These are phyloP conservation scores for Disparrhopalites patrizii DNA, from an alignment of 2,888 invertebrate species.

Conservation along the genomic window DNA sequence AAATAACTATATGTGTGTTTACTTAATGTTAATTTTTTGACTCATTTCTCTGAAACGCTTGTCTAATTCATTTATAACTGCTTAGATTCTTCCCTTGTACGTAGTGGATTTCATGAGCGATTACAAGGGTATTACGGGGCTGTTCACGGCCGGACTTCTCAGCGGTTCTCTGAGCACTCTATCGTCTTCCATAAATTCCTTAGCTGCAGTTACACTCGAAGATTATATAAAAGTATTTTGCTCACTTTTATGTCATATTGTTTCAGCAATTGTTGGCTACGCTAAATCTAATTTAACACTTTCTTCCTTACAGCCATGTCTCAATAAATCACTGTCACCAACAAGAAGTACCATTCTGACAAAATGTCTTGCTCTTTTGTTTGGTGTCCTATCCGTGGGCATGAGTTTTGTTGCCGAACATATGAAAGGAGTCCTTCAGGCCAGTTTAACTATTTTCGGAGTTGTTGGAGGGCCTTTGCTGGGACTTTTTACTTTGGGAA, in stretches of 20 bases:
- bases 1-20: not conserved
- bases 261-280: not conserved
- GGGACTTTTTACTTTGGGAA: slow-evolving; percentile 78
- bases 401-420: slow-evolving; percentile 78
- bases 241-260: not conserved
- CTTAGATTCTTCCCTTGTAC: slow-evolving; percentile 55
- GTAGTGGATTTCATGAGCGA: slow-evolving; percentile 58
- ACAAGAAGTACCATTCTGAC: slow-evolving; percentile 42
- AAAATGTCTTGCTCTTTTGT: slow-evolving; percentile 62
- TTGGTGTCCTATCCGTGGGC: slow-evolving; percentile 71
- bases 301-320: slow-evolving; percentile 40
- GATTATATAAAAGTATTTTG: slow-evolving; percentile 64
- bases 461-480: slow-evolving; percentile 75
- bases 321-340: slow-evolving; percentile 25
- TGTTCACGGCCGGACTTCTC: slow-evolving; percentile 86
- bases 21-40: too few relatives aligned
- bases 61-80: too few relatives aligned
- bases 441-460: slow-evolving; percentile 75
- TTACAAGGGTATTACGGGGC: slow-evolving; percentile 75
- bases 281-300: slow-evolving; percentile 3
- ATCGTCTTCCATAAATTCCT: slow-evolving; percentile 83
- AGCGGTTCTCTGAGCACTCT: slow-evolving; percentile 88
- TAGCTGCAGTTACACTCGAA: slow-evolving; percentile 83
- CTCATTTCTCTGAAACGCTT: too few relatives aligned
- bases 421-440: slow-evolving; percentile 82